Evolutionary conservation across 2,113 vertebrate species (phyloP), one percentile per base, ranked within the genome.

Genomic region (Dascyllus trimaculatus): DNA sequence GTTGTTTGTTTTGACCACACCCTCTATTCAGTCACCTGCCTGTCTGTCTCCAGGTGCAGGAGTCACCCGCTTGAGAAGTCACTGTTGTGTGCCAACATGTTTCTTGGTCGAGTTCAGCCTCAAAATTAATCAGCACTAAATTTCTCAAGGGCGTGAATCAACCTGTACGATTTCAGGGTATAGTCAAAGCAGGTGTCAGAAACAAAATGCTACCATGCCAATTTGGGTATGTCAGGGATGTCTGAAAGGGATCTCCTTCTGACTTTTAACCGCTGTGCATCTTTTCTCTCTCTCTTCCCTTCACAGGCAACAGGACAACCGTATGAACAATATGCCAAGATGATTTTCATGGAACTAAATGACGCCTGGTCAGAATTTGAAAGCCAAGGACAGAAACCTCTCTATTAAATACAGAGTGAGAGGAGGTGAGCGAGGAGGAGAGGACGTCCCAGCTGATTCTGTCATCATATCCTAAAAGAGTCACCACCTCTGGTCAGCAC

Each of bases 331-430:
- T 99, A 99, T 82, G 98, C 98, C 96, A 99, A 99, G 96, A 99
- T 99, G 98, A 99, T 99, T 93, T 99, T 99, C 94, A 99, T 99
- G 97, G 98, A 99, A 94, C 93, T 99, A 67, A 99, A 99, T 22
- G 98, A 99, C 73, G 98, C 98, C 89, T 99, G 98, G 98, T 99
- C 98, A 93, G 98, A 99, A 96, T 99, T 99, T 94, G 98, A 99
- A 79, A 99, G 97, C 92, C 98, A 99, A 97, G 98, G 98, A 93
- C 98, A 98, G 91, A 99, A 99, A 91, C 93, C 98, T 38, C 95
- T 99, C 84, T 99, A 98, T 93, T 99, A 93, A 95, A 71, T 91
- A 68, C 49, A 79, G 3, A 32, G 21, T 17, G 57, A 59, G 35
- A 71, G 22, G 35, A 51, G n/a, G 70, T 11, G 46, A 62, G 56